Evolutionary conservation across 2,797 vertebrate species (phyloP), one percentile per base, ranked within the genome.

Genomic region (Megaceryle alcyon): DNA sequence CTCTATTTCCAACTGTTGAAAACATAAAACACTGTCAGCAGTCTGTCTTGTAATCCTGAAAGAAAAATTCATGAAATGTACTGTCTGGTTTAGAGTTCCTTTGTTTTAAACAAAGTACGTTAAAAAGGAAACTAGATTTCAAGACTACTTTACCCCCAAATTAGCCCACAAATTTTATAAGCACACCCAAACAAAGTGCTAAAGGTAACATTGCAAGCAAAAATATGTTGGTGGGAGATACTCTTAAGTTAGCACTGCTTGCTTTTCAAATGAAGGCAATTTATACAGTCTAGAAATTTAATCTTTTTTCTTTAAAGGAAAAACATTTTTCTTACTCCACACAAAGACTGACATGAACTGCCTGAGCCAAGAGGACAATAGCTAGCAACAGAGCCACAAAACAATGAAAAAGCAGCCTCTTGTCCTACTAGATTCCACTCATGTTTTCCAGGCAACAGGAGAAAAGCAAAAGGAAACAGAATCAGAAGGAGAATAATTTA

Each of bases 361-460:
- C 60, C 84, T 13, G 60, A 87, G 92, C 75, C 44, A 18, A 63
- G 56, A 49, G 88, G 81, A 96, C 92, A 97, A 96, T 96, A 85
- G 66, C 26, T 60, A 91, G 91, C 80, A 94, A 86, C 53, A 51
- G 64, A 61, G 79, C 23, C 16, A n/a, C 86, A 39, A 70, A 64
- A 96, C 93, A 97, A 92, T 93, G 93, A 72, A 73, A 94, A 70
- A 23, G 37, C 6, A 53, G 88, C 75, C 94, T 69, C 95, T 93
- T 95, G 78, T 93, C 81, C 90, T 54, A 64, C 3, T 17, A 89
- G 92, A 97, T 97, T 96, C 94, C 96, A 96, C 91, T 65, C 79
- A 41, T 82, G 93, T 91, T 85, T 60, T 97, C 96, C 90, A 81
- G 95, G 93, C 95, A 97, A 97, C 95, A 95, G 84, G 37, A 95